Conservation (phyloP, 1,140 invertebrate genomes). For the Panagrolaimus sp. region DNA sequence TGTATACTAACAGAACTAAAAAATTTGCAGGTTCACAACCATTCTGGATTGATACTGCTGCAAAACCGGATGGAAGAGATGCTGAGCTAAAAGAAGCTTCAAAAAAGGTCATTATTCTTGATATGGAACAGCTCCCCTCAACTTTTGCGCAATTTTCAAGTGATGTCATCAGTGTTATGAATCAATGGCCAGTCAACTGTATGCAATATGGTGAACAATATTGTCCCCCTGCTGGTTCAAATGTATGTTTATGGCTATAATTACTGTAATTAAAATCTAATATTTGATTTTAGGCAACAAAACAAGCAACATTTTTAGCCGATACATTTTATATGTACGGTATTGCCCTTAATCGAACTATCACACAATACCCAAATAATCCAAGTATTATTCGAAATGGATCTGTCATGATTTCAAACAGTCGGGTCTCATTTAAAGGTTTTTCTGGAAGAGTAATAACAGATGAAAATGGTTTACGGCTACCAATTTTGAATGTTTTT, state of each 20-base stretch:
- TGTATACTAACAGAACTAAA: background rate
- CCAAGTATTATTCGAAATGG: background rate
- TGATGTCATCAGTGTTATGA: background rate
- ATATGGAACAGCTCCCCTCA: background rate
- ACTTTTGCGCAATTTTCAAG: background rate
- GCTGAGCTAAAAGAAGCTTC: constrained; percentile 15
- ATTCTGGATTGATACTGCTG: constrained; percentile 17
- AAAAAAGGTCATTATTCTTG: background rate
- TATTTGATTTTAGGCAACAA: constrained; percentile 7
- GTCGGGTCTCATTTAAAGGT: background rate
- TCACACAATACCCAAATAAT: background rate
- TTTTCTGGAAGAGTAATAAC: background rate
- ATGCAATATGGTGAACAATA: background rate
- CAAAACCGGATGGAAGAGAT: background rate
- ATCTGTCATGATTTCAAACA: background rate
- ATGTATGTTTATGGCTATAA: no score
- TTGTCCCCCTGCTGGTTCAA: background rate
- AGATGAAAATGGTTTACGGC: background rate
- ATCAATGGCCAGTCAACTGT: background rate
- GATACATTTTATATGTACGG: constrained; percentile 12
- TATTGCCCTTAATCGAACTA: background rate
- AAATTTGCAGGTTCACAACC: background rate
- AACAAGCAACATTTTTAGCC: background rate
- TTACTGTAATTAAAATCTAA: no score
- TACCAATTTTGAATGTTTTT: constrained; percentile 6